Evolutionary conservation across 1,140 invertebrate species (phyloP).

Genomic region (Gryllus bimaculatus): DNA sequence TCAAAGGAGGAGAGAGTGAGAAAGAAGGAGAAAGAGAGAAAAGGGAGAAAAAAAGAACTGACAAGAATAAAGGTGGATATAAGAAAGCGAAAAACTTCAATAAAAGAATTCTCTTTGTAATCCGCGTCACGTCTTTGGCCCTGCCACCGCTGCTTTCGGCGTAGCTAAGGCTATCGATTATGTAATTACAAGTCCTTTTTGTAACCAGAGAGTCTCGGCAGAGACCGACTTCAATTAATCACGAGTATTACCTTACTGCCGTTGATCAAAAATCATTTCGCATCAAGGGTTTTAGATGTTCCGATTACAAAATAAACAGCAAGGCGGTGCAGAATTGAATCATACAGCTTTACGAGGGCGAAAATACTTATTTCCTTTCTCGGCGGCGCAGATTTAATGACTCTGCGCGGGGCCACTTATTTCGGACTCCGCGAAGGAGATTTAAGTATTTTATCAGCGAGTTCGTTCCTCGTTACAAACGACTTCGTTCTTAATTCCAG

Average conservation of each 20-base stretch:
- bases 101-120: background rate
- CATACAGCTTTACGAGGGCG: background rate
- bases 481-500: background rate
- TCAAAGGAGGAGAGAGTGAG: background rate
- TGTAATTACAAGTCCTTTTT: slow-evolving; percentile 5
- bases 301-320: background rate
- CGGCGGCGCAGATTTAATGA: background rate
- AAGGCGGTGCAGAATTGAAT: background rate
- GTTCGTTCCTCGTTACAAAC: background rate
- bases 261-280: slow-evolving; percentile 5
- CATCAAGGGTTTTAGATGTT: background rate
- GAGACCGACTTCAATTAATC: background rate
- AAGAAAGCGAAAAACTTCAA: background rate
- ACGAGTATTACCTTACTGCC: slow-evolving; percentile 3
- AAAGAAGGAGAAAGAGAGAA: background rate
- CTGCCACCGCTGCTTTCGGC: background rate
- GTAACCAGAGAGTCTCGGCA: background rate
- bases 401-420: background rate
- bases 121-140: background rate
- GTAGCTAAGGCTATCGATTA: slow-evolving; percentile 4
- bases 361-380: background rate
- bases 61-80: background rate
- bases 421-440: background rate
- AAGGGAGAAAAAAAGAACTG: background rate
- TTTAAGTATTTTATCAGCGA: background rate